Base-by-base conservation (phyloP, 1,140 invertebrate species). In the Drosophila simulans region DNA sequence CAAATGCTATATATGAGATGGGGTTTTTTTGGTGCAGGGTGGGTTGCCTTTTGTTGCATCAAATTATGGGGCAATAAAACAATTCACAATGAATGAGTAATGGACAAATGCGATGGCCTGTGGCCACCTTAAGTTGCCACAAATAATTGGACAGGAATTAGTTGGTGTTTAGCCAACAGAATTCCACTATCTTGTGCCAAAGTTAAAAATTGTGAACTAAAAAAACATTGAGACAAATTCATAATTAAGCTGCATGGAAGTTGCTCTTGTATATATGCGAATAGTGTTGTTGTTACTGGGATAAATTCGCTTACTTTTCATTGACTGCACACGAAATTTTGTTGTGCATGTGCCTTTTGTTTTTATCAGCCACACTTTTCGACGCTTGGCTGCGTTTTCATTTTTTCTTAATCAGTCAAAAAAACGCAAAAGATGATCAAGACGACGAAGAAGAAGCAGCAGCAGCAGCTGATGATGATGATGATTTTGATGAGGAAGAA, bases 331-430 rank as follows among this genome's bases (percentile, higher is more conserved):
- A 83, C 60, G 66, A 53, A 45, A 53, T 48, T 40, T 73, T 39
- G 25, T 52, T 31, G 22, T 43, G 17, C 5, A 20, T 58, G 60
- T 48, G 49, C 40, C 69, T 53, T 48, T 53, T 55, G 46, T 51
- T 56, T 80, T 85, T 85, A 85, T 85, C 82, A 85, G 73, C 69
- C 65, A 64, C 63, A 78, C 75, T 86, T 51, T 86, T 64, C 57
- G 27, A 69, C 83, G 82, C 82, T 86, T 82, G 65, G 82, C 78
- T 86, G 82, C 74, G 76, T 88, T 79, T 77, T 72, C 65, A 78
- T 86, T 86, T 86, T 86, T 86, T 86, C 66, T 72, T 84, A 73
- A 85, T 84, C 80, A 84, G 80, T 84, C 71, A 76, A 84, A 80
- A 80, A 65, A 63, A 73, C 56, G 51, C 25, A 76, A 60, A 57